Percentiles rank a stretch among this genome's conserved stretches.
Evolutionary conservation across 2,888 invertebrate genomes (phyloP).

Genomic region (Cyrtodaria siliqua): DNA sequence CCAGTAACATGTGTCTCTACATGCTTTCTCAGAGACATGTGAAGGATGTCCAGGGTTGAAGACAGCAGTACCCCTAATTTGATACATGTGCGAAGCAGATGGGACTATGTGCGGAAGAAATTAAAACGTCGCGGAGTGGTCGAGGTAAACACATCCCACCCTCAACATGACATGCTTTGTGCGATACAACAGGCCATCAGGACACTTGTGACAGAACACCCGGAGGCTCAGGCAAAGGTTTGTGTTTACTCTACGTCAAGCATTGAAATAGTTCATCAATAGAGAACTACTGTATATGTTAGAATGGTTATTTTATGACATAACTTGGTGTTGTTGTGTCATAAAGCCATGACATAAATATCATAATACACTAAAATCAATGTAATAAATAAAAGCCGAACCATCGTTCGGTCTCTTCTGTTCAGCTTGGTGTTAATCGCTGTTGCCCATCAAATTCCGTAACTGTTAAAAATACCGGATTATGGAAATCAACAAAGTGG

Average conservation of each 20-base stretch:
- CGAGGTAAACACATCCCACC: constrained; percentile 74
- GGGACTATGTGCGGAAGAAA: constrained; percentile 71
- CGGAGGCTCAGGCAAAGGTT: constrained; percentile 36
- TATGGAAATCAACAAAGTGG: no score
- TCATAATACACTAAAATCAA: no score
- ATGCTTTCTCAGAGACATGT: not conserved
- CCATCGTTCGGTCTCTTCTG: no score
- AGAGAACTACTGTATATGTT: no score
- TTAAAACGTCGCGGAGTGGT: constrained; percentile 72
- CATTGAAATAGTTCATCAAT: not conserved
- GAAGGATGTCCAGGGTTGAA: constrained; percentile 40
- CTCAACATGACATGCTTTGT: constrained; percentile 68
- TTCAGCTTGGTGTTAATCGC: no score
- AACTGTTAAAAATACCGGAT: no score
- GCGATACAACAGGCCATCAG: constrained; percentile 69
- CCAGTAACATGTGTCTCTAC: no score
- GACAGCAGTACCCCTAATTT: constrained; percentile 14
- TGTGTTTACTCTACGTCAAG: not conserved
- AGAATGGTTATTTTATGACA: no score
- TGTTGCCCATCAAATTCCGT: no score
- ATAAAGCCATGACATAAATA: no score
- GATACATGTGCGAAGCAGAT: constrained; percentile 53
- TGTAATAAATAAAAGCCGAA: no score
- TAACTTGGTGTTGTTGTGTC: no score
- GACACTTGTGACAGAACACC: constrained; percentile 63